Evolutionary conservation across 2,797 vertebrate species (phyloP).

Genomic region (Oreochromis mossambicus): DNA sequence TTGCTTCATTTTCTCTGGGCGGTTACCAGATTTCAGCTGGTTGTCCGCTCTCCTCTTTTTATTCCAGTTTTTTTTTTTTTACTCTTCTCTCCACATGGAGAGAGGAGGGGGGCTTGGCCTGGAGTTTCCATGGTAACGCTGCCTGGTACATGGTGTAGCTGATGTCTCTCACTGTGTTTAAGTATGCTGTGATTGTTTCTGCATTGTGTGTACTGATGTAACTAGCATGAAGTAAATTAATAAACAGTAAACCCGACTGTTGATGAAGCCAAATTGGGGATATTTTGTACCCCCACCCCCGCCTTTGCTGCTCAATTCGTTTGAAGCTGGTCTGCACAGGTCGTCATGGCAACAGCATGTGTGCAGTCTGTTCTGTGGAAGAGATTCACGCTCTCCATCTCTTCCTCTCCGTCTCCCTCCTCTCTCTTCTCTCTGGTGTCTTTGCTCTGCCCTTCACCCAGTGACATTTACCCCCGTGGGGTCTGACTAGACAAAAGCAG

Average conservation of each 20-base stretch:
- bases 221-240: background rate
- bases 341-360: constrained; percentile 65
- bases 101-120: constrained; percentile 18
- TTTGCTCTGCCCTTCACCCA: constrained; percentile 49
- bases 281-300: background rate
- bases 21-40: background rate
- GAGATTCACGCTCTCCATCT: background rate
- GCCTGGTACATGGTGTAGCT: constrained; percentile 23
- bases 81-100: constrained; percentile 21
- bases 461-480: constrained; percentile 41
- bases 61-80: background rate
- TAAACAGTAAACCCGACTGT: constrained; percentile 1
- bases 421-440: background rate
- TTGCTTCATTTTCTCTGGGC: background rate
- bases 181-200: background rate
- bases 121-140: constrained; percentile 66
- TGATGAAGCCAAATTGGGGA: background rate
- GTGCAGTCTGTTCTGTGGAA: constrained; percentile 8
- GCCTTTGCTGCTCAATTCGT: constrained; percentile 11
- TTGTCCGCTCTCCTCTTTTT: background rate
- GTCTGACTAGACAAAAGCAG: constrained; percentile 53
- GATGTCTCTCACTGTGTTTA: background rate
- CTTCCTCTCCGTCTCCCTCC: background rate
- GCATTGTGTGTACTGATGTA: background rate
- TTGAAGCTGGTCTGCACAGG: constrained; percentile 23